phyloP scores from a whole-genome alignment of 2,888 invertebrate genomes.

The Oegoconia quadripuncta region DNA sequence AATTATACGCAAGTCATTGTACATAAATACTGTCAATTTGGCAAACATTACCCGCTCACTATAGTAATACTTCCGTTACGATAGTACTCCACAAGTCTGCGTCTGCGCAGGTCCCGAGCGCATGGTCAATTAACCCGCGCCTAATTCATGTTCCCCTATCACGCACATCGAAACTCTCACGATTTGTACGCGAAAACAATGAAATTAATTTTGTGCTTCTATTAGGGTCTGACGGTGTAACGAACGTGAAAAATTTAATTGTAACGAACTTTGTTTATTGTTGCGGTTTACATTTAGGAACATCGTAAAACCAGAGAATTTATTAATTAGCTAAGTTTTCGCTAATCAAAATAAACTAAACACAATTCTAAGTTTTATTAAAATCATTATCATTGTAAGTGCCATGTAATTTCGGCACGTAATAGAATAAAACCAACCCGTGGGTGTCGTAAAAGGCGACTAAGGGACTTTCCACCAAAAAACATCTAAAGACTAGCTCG shows the following conservation, averaged over 20 bases:
- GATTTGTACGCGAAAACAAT: slow-evolving; percentile 17
- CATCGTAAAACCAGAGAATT: neutral
- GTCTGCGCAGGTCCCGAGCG: neutral
- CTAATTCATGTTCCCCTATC: slow-evolving; percentile 30
- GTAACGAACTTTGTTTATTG: neutral
- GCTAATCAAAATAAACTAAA: no score
- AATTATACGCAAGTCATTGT: no score
- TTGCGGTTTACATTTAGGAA: neutral
- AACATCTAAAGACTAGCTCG: no score
- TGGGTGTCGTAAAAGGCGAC: no score
- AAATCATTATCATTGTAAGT: no score
- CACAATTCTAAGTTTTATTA: no score
- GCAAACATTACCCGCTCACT: no score
- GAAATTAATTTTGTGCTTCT: neutral
- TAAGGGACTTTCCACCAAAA: no score
- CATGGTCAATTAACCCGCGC: slow-evolving; percentile 19
- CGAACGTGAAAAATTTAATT: neutral
- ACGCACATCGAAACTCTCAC: slow-evolving; percentile 18
- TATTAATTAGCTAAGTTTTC: no score
- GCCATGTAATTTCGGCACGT: no score
- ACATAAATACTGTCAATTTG: no score
- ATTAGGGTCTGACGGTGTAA: neutral
- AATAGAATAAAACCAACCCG: no score
- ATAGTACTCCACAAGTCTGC: neutral
- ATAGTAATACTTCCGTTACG: neutral